phyloP scores from a whole-genome alignment of 2,113 vertebrate species.

The Gnathonemus echidnorhynchus region DNA sequence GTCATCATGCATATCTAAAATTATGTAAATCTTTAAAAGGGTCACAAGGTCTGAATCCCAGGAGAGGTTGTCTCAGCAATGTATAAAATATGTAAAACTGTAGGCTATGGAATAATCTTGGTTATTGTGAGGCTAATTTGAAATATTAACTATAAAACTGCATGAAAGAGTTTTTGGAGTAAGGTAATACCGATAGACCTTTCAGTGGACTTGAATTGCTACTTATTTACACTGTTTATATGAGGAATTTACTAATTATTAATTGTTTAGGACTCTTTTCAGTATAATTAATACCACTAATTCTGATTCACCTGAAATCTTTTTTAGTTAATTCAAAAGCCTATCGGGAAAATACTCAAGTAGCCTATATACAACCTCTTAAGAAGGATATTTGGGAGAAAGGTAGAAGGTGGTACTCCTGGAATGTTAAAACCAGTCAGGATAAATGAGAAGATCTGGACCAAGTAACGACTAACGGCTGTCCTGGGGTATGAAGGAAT shows the following conservation, averaged over 20 bases:
- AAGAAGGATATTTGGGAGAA: slow-evolving; percentile 2
- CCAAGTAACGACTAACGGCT: slow-evolving; percentile 58
- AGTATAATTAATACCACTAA: background rate
- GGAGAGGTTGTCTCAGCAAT: background rate
- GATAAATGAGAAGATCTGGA: slow-evolving; percentile 73
- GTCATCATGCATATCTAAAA: background rate
- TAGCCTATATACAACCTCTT: background rate
- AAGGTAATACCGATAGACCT: background rate
- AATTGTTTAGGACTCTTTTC: background rate
- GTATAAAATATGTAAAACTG: background rate
- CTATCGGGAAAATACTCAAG: background rate
- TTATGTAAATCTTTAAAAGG: background rate
- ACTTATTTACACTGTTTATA: background rate
- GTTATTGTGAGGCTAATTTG: background rate
- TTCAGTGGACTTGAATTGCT: background rate
- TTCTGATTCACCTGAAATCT: background rate
- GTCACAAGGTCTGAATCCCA: background rate
- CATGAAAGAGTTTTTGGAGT: background rate
- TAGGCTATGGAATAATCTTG: background rate
- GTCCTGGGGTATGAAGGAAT: slow-evolving; percentile 62
- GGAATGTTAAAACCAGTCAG: slow-evolving; percentile 65
- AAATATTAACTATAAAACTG: background rate
- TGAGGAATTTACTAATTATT: background rate
- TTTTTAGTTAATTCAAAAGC: background rate
- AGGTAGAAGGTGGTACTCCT: slow-evolving; percentile 57